A percentile compares a stretch with the other conserved stretches of the same genome.
phyloP scores from a whole-genome alignment of 2,888 invertebrate genomes.

The Tiphia femorata region DNA sequence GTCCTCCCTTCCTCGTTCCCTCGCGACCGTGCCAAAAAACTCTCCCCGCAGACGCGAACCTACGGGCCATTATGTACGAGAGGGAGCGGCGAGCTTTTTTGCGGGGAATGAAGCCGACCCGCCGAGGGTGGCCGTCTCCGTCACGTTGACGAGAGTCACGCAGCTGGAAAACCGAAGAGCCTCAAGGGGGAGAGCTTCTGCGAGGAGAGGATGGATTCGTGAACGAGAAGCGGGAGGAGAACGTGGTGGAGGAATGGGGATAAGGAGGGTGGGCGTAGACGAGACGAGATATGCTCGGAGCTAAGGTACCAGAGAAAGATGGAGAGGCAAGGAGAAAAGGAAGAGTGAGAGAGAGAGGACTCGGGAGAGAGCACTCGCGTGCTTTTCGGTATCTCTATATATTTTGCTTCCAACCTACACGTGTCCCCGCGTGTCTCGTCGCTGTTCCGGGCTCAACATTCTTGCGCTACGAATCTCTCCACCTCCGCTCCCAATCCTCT shows the following conservation, averaged over 20 bases:
- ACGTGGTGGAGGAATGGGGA: constrained; percentile 10
- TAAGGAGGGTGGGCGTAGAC: too few species aligned
- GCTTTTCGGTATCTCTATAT: constrained; percentile 45
- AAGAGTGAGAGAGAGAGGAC: constrained; percentile 16
- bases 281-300: too few species aligned
- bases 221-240: constrained; percentile 3
- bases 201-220: constrained; percentile 10
- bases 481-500: constrained; percentile 20
- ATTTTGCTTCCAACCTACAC: constrained; percentile 60
- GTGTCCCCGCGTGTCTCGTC: constrained; percentile 63
- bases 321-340: constrained; percentile 26
- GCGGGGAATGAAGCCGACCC: constrained; percentile 51
- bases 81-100: constrained; percentile 43
- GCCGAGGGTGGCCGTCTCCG: constrained; percentile 62
- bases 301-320: constrained; percentile 13
- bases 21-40: constrained; percentile 30
- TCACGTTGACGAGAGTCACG: constrained; percentile 65
- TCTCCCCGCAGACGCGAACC: constrained; percentile 36
- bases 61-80: constrained; percentile 53
- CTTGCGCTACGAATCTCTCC: constrained; percentile 39
- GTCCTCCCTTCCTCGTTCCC: too few species aligned
- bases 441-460: constrained; percentile 60
- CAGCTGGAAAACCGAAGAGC: constrained; percentile 63
- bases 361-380: constrained; percentile 34
- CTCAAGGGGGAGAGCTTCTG: constrained; percentile 18